These are phyloP conservation scores for Montifringilla adamsi DNA, from an alignment of 2,113 vertebrate genomes.

Conservation along the genomic window DNA sequence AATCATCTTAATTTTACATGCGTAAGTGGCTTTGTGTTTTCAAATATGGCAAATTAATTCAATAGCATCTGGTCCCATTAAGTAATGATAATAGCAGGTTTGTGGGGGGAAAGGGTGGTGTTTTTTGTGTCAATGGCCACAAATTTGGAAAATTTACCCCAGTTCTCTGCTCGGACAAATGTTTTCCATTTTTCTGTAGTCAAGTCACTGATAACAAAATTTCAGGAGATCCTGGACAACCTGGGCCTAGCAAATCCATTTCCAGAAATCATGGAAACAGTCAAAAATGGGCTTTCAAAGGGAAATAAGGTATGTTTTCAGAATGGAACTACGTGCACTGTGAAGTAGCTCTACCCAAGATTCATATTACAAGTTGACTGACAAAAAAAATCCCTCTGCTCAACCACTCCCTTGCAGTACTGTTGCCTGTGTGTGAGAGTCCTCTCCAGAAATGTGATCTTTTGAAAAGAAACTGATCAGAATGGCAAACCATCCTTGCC, in stretches of 20 bases:
- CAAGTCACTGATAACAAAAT: background rate
- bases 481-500: background rate
- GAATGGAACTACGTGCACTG: background rate
- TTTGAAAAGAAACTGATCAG: background rate
- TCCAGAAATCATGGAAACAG: background rate
- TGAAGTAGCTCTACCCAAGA: background rate
- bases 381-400: background rate
- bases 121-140: background rate
- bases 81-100: background rate
- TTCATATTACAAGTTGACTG: background rate
- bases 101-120: rapidly evolving
- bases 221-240: background rate
- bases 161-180: background rate
- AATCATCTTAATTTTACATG: background rate
- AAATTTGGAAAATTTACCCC: background rate
- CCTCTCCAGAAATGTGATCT: background rate
- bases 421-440: rapidly evolving
- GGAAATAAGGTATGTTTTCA: background rate
- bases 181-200: background rate
- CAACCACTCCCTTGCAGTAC: rapidly evolving
- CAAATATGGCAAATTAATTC: background rate
- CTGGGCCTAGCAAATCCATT: background rate
- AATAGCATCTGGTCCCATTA: background rate
- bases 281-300: background rate
- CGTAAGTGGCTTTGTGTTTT: background rate